Base-by-base conservation (phyloP, 2,797 vertebrate species). In the Darevskia nairensis region DNA sequence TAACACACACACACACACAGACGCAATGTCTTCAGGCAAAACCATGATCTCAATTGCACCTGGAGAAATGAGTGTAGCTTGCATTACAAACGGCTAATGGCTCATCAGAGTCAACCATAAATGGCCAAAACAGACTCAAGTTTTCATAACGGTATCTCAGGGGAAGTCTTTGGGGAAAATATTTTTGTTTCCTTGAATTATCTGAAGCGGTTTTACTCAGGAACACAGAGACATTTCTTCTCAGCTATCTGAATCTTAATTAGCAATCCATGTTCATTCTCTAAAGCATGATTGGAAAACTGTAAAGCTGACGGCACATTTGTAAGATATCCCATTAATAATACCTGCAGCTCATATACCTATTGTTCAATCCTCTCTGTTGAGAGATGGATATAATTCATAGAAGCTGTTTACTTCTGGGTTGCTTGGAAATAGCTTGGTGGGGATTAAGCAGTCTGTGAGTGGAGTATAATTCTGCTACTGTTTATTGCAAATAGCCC, bases 361-460 rank as follows among this genome's bases (percentile, higher is more conserved):
- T 50, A 64, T 15, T 71, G 29, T 83, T 50, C 68, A 50, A 3
- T 72, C 29, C 17, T 59, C 66, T 80, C 66, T 80, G 77, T 1
- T 69, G 77, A 8, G 46, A 35, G 46, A 77, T 69, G 50, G 50
- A 59, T 55, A 29, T 69, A 41, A 71, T 72, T 80, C 71, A 41
- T 41, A 68, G 25, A 80, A 41, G 76, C 19, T 39, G 25, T 72
- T 80, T 86, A 59, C 21, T 59, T 72, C 66, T 80, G 25, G 71
- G 46, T 41, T 80, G 46, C 66, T 61, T 86, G 32, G 35, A 86
- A 80, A 86, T 80, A 72, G 32, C 39, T 80, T 80, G 25, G 77
- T 41, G 59, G 27, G 68, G 35, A 72, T 86, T 80, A 72, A 80
- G 44, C 9, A 80, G 32, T 72, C 32, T 41, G 9, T 41, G 46